Evolutionary conservation across 2,888 invertebrate genomes (phyloP), one percentile per base, ranked within the genome.

Genomic region (Tribolium freemani): DNA sequence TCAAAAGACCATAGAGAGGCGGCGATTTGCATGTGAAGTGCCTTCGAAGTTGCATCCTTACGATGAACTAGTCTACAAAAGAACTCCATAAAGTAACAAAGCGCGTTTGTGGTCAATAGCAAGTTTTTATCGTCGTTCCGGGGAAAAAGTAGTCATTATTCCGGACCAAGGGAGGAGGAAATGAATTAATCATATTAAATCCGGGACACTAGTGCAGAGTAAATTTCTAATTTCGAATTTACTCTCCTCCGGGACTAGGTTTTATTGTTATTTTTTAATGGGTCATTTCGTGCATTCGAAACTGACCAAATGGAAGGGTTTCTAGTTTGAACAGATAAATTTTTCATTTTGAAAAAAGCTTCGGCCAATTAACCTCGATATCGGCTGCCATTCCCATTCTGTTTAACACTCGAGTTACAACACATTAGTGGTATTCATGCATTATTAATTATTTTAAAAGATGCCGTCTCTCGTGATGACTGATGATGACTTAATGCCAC

Each of bases 1-100:
- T 85, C 84, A 85, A 80, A 83, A 46, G 44, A 51, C 45, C 45
- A 56, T 56, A 57, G 16, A 16, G 16, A 16, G 16, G 16, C 16
- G 16, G 16, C 16, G 16, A 85, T 84, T 85, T 84, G 78, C 84
- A 85, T 84, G 81, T 84, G 82, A 83, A 85, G 83, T 80, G 82
- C 77, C 76, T 74, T 60, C 60, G 71, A 75, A 75, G 77, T 77
- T 75, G 68, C 64, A 64, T 64, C 31, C 53, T 64, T 63, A 13
- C 51, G 48, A 8, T 48, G 26, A 57, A 57, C 16, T 44, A 74
- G 74, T 75, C 75, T 66, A 78, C 75, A 75, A 78, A 80, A 77
- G 75, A 73, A 74, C 75, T 69, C 64, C 30, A 45, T 58, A 57
- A 69, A 74, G 70, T 76, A 75, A 71, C 74, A 72, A 75, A 71